Evolutionary conservation across 2,797 vertebrate genomes (phyloP), one percentile per base, ranked within the genome.

Genomic region (Phalanger gymnotis): DNA sequence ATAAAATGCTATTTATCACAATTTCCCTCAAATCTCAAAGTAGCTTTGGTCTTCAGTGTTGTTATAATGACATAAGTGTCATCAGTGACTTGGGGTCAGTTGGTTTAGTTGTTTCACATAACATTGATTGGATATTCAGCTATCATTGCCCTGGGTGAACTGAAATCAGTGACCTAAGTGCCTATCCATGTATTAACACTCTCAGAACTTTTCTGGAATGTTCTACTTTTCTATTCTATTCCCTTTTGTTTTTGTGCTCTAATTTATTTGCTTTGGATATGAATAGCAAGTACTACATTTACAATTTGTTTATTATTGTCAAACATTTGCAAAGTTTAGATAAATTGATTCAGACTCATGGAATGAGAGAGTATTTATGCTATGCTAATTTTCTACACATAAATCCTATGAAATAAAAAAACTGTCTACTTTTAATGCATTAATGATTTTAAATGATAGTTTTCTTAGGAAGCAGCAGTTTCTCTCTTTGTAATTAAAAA

Each of bases 381-480:
- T 54, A 51, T 90, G 31, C 47, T 91, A 47, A 52, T 2, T 81
- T 81, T 93, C 89, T n/a, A 25, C 52, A 53, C 22, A 27, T 91
- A 53, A 92, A 87, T 54, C 55, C 40, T 19, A 5, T 53, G 55
- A 94, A 90, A 34, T 95, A 94, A 91, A 54, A 54, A 96, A 96
- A 91, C 96, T 53, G 58, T 95, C 40, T 94, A 5, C 30, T 57
- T 47, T 2, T 66, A 25, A 31, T 91, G 93, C 73, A 56, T 93
- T 91, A 92, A 51, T 0, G 0, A 5, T 9, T 93, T 90, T 53
- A 66, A 51, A 11, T 93, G 90, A 92, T 95, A 94, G 5, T n/a
- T 90, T 61, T 92, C 5, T 95, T 93, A 95, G n/a, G 81, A 93
- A 61, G 22, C 94, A 81, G 87, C 34, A 91, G 27, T 92, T 96